Percentiles rank a stretch among this genome's conserved stretches.
phyloP scores from a whole-genome alignment of 2,888 invertebrate species.

The Mythimna lalbum region DNA sequence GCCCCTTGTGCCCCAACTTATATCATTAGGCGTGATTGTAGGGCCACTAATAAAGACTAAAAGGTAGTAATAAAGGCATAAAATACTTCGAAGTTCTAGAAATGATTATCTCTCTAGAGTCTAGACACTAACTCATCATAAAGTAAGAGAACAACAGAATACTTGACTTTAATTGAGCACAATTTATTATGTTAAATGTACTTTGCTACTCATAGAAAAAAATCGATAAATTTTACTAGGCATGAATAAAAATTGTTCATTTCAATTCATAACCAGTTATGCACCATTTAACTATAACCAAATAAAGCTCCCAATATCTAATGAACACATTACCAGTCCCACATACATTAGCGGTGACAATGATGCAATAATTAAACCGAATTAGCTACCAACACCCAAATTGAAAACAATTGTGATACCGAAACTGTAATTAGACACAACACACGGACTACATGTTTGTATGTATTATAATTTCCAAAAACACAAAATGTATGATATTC shows the following conservation, averaged over 20 bases:
- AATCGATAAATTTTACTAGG: background rate
- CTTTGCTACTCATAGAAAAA: background rate
- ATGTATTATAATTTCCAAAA: conserved; percentile 16
- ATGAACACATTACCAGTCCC: conserved; percentile 23
- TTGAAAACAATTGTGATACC: conserved; percentile 22
- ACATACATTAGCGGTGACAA: conserved; percentile 21
- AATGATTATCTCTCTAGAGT: background rate
- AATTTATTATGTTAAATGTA: background rate
- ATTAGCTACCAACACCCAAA: conserved; percentile 24
- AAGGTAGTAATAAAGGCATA: conserved; percentile 23
- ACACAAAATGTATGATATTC: conserved; percentile 9
- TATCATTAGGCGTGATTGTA: conserved; percentile 25
- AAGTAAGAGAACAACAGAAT: conserved; percentile 18
- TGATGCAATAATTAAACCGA: conserved; percentile 25
- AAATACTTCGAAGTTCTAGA: conserved; percentile 20
- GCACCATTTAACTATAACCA: background rate
- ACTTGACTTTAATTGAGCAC: background rate
- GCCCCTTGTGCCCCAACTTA: conserved; percentile 27
- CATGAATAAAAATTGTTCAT: background rate
- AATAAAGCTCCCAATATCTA: conserved; percentile 18
- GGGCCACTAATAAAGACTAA: conserved; percentile 23
- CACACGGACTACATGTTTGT: conserved; percentile 9
- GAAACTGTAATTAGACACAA: conserved; percentile 40
- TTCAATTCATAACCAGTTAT: background rate
- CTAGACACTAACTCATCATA: conserved; percentile 12